Evolutionary conservation across 2,797 vertebrate species (phyloP), one percentile per base, ranked within the genome.

Genomic region (Tinamus major): DNA sequence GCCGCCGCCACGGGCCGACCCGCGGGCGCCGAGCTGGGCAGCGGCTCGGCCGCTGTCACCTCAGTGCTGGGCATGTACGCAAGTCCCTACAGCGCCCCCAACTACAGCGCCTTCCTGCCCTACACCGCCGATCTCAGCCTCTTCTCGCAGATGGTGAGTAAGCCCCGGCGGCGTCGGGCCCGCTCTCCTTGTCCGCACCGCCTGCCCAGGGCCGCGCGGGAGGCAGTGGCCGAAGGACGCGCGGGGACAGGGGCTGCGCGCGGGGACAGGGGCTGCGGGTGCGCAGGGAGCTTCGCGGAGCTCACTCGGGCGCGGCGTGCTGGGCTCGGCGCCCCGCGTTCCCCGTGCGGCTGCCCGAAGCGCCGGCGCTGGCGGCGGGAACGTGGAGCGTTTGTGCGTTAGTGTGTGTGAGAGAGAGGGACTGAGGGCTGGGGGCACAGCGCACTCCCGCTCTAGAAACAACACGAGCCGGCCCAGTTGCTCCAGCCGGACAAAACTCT

Each of bases 61-160:
- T 99, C 99, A 64, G 98, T 99, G 95, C 95, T 99, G 97, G 99
- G 99, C 98, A 99, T 99, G 99, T 99, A 99, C 97, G 98, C 99
- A 78, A 98, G 98, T 79, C 99, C 99, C 59, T 99, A 99, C 96
- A 98, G 98, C 96, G 98, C 98, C 55, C 98, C 99, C 97, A 98
- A 98, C 98, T 99, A 99, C 98, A 99, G 99, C 98, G 99, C 99
- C 82, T 99, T 99, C 97, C 97, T 99, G 95, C 99, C 99, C 56
- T 99, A 99, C 97, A 99, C 98, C 97, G 98, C 99, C 56, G 99
- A 99, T 91, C 97, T 99, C 97, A 98, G 98, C 97, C 98, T 99
- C 94, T 99, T 99, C 97, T 99, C 99, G 35, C 99, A 99, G 97
- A 99, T 99, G 99, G 99, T 99, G 98, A 99, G 98, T 97, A 37